A percentile compares a stretch with the other conserved stretches of the same genome.
These are phyloP conservation scores for Nycticebus coucang DNA, from an alignment of 2,113 vertebrate species.

Conservation along the genomic window DNA sequence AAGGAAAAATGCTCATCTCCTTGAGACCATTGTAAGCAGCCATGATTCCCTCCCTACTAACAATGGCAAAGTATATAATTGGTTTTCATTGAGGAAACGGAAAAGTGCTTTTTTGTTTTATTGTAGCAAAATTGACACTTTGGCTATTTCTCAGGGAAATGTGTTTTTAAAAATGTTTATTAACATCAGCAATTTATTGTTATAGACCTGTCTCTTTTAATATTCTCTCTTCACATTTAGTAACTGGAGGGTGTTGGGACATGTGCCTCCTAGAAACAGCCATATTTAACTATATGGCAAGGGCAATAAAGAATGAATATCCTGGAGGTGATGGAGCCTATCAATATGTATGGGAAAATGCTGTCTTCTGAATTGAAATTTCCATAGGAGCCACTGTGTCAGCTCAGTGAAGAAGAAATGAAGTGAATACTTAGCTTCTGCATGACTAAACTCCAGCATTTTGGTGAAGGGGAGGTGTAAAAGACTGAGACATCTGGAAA, in stretches of 20 bases:
- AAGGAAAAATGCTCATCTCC: slow-evolving; percentile 15
- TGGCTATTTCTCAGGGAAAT: neutral
- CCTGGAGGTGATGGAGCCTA: neutral
- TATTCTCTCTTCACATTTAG: neutral
- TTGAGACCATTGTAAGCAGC: neutral
- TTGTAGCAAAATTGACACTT: slow-evolving; percentile 44
- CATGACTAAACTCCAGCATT: neutral
- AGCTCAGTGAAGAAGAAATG: neutral
- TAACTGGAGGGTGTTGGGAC: neutral
- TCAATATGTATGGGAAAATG: neutral
- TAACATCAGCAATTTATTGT: slow-evolving; percentile 57
- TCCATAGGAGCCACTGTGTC: neutral
- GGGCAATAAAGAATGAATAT: neutral
- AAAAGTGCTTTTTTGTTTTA: slow-evolving; percentile 1
- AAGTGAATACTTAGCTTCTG: neutral
- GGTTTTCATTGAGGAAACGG: slow-evolving; percentile 47
- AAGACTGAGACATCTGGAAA: neutral
- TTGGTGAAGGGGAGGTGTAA: neutral
- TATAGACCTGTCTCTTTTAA: neutral
- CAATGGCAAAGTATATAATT: neutral
- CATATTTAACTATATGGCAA: neutral
- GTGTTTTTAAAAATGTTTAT: slow-evolving; percentile 53
- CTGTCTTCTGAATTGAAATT: neutral
- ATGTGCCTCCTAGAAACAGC: neutral
- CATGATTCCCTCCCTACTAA: slow-evolving; percentile 29